Evolutionary conservation across 2,797 vertebrate species (phyloP).

Genomic region (Lemur catta): DNA sequence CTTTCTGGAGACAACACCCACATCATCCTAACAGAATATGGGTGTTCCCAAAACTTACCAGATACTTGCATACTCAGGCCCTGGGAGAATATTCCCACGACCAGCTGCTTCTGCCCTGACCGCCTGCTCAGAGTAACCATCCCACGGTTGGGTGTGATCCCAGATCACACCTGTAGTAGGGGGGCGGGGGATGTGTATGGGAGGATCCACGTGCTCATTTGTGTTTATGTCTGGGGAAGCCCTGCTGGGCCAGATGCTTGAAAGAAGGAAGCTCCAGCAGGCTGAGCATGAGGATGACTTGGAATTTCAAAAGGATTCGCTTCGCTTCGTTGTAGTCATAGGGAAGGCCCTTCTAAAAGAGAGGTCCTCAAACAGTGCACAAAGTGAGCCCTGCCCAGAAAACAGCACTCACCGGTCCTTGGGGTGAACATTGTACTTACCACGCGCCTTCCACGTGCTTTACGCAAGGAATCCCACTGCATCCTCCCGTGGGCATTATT

Average conservation of each 20-base stretch:
- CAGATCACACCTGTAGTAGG: not conserved
- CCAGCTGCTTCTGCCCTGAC: not conserved
- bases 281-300: not conserved
- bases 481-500: not conserved
- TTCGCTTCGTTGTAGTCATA: no score
- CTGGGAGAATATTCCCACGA: not conserved
- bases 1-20: slow-evolving; percentile 39
- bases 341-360: not conserved
- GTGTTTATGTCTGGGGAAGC: not conserved
- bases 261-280: not conserved
- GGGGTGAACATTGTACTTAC: not conserved
- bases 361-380: accelerated
- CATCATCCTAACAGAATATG: not conserved
- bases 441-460: accelerated
- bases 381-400: not conserved
- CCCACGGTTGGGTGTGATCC: not conserved
- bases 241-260: not conserved
- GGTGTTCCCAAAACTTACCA: not conserved
- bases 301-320: not conserved
- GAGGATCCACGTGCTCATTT: accelerated
- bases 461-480: accelerated
- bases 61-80: not conserved
- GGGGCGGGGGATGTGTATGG: not conserved
- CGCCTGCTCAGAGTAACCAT: not conserved
- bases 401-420: not conserved